Percentiles rank a stretch among this genome's conserved stretches.
Evolutionary conservation across 1,140 invertebrate species (phyloP).

Genomic region (Leptonema lineaticorne): DNA sequence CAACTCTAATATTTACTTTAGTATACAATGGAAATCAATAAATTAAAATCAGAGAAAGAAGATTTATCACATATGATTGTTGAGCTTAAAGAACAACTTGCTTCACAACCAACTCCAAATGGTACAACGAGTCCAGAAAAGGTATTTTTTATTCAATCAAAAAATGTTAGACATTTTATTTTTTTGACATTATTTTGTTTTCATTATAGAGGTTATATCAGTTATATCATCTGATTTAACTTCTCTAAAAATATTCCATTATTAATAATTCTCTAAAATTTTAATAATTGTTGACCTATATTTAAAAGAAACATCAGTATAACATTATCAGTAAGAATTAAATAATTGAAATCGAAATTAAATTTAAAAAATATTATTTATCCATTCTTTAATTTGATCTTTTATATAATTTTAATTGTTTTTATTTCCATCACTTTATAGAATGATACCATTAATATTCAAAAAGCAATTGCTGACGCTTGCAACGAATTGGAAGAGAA

Average conservation of each 20-base stretch:
- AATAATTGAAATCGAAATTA: too few species aligned
- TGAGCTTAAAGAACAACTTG: slow-evolving; percentile 35
- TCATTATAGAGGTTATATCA: too few species aligned
- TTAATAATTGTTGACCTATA: too few species aligned
- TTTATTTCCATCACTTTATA: slow-evolving; percentile 2
- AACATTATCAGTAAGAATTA: too few species aligned
- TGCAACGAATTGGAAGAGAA: slow-evolving; percentile 46
- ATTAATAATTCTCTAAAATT: too few species aligned
- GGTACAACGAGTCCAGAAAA: slow-evolving; percentile 39
- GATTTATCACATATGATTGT: slow-evolving; percentile 45
- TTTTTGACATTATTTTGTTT: too few species aligned
- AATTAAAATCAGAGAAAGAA: slow-evolving; percentile 50
- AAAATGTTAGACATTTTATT: neutral
- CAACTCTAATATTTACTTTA: neutral
- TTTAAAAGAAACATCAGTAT: too few species aligned
- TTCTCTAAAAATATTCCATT: too few species aligned
- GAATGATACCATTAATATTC: slow-evolving; percentile 47
- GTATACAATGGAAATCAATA: slow-evolving; percentile 49
- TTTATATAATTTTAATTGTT: neutral
- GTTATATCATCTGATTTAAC: too few species aligned
- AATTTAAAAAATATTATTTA: too few species aligned
- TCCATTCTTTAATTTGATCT: neutral
- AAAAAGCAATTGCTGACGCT: slow-evolving; percentile 45
- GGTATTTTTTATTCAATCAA: slow-evolving; percentile 23
- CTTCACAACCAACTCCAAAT: slow-evolving; percentile 33